phyloP scores from a whole-genome alignment of 2,888 invertebrate species.

The Drosophila melanosoma region DNA sequence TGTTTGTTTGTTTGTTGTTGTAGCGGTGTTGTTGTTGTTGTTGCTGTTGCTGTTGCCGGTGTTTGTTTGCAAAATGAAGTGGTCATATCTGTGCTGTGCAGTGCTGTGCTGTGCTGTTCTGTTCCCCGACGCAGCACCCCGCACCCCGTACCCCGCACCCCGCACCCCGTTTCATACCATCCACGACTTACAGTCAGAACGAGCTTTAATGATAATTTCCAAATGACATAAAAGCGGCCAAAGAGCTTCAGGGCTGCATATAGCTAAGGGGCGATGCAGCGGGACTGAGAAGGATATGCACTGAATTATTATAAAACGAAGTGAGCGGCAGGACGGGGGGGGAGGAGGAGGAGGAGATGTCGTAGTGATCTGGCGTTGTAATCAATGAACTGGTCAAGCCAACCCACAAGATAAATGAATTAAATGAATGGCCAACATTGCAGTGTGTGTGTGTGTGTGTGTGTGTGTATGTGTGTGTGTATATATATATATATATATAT shows the following conservation, averaged over 20 bases:
- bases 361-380: conserved; percentile 36
- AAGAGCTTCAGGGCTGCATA: conserved; percentile 32
- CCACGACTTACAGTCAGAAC: conserved; percentile 11
- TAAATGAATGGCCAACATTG: conserved; percentile 65
- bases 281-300: not conserved
- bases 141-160: too few relatives aligned
- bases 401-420: conserved; percentile 70
- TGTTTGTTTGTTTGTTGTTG: conserved; percentile 6
- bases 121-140: not conserved
- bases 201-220: conserved; percentile 75
- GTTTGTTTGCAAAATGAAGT: conserved; percentile 72
- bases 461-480: not conserved
- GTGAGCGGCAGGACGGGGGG: not conserved
- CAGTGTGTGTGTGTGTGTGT: conserved; percentile 22
- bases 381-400: conserved; percentile 68
- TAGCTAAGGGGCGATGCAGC: not conserved
- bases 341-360: not conserved
- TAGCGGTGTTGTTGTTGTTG: conserved; percentile 20
- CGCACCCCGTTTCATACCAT: not conserved
- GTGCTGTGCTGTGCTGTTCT: not conserved
- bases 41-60: conserved; percentile 32
- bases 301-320: not conserved
- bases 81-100: conserved; percentile 63
- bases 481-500: conserved; percentile 4
- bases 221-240: conserved; percentile 71